A percentile compares a stretch with the other conserved stretches of the same genome.
These are phyloP conservation scores for Synanthedon tipuliformis DNA, from an alignment of 2,888 invertebrate species.

Conservation along the genomic window DNA sequence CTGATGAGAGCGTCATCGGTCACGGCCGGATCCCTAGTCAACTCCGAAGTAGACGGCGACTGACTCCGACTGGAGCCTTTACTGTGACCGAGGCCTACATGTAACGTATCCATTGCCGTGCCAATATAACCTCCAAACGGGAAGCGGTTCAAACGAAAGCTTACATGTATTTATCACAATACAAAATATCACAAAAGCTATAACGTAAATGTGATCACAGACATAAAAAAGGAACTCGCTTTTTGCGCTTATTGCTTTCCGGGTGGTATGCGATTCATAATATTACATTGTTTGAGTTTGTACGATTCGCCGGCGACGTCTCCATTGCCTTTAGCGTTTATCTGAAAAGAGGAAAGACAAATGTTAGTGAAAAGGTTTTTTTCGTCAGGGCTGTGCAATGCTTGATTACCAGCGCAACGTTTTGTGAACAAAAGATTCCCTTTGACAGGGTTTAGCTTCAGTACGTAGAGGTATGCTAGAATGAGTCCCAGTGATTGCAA, in stretches of 20 bases:
- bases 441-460: too few relatives aligned
- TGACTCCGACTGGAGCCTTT: slow-evolving; percentile 74
- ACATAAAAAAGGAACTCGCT: slow-evolving; percentile 13
- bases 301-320: slow-evolving; percentile 12
- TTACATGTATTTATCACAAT: slow-evolving; percentile 12
- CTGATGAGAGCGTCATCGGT: slow-evolving; percentile 56
- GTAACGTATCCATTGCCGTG: slow-evolving; percentile 49
- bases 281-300: slow-evolving; percentile 3
- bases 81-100: slow-evolving; percentile 60
- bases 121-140: slow-evolving; percentile 8
- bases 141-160: slow-evolving; percentile 4
- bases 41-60: slow-evolving; percentile 66
- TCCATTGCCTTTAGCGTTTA: slow-evolving; percentile 21
- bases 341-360: slow-evolving; percentile 20
- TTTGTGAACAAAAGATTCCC: too few relatives aligned
- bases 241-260: slow-evolving; percentile 7
- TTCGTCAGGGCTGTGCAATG: too few relatives aligned
- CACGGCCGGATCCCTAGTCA: slow-evolving; percentile 51
- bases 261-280: slow-evolving; percentile 11
- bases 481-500: too few relatives aligned
- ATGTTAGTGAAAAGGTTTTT: too few relatives aligned
- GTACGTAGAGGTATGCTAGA: too few relatives aligned
- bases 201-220: slow-evolving; percentile 9
- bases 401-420: too few relatives aligned
- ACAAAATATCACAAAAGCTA: slow-evolving; percentile 7